Conservation (phyloP, 2,797 vertebrate genomes). For the Cheirogaleus major region DNA sequence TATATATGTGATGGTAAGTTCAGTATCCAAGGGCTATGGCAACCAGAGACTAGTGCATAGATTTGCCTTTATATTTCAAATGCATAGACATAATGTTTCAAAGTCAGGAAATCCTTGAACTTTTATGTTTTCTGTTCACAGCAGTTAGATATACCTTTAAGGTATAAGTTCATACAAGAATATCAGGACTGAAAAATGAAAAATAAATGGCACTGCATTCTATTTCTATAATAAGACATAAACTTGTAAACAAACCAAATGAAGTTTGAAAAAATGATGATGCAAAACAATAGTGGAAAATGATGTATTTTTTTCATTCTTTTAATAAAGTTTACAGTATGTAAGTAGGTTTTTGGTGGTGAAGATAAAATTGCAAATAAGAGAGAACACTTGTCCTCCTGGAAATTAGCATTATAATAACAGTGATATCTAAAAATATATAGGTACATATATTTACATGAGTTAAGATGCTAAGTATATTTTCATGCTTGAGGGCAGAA, state of each 20-base stretch:
- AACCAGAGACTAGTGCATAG: neutral
- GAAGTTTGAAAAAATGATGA: neutral
- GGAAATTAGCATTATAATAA: neutral
- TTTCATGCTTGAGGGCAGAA: neutral
- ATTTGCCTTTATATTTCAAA: constrained; percentile 23
- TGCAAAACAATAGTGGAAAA: neutral
- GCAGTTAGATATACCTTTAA: neutral
- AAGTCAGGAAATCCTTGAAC: constrained; percentile 28
- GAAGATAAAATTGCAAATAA: neutral
- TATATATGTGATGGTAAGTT: neutral
- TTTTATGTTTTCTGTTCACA: constrained; percentile 32
- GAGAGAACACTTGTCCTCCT: neutral
- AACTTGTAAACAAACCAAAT: constrained; percentile 14
- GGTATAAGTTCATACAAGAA: neutral
- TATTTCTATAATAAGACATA: neutral
- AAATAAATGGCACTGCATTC: neutral
- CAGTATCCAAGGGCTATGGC: neutral
- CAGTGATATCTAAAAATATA: neutral
- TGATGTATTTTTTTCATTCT: neutral
- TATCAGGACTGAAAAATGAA: neutral
- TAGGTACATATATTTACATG: neutral
- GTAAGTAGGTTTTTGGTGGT: neutral
- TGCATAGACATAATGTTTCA: neutral
- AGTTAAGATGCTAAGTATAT: neutral
- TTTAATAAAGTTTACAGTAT: neutral